Evolutionary conservation across 53 echinoderm and acorn worm genomes (phyloP).

Genomic region (Temnopleurus reevesii): DNA sequence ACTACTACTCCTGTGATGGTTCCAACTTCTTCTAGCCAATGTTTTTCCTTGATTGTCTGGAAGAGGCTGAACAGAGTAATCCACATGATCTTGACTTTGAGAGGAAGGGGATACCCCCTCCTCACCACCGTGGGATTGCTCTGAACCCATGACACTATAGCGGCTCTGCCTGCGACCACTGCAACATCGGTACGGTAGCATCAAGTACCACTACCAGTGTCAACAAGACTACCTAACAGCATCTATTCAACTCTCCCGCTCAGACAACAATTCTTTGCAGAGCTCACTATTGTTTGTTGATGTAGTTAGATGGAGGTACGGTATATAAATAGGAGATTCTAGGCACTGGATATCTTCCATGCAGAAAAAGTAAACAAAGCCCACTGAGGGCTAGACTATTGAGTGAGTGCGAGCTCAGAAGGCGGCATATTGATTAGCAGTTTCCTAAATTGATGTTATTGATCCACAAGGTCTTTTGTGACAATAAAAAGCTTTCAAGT

Average conservation of each 20-base stretch:
- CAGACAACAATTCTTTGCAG: constrained; percentile 13
- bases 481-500: not conserved
- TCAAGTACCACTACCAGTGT: not conserved
- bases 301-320: constrained; percentile 18
- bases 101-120: constrained; percentile 32
- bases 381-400: not conserved
- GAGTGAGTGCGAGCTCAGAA: not conserved
- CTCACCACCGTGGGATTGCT: not conserved
- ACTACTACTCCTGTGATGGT: constrained; percentile 34
- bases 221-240: not conserved
- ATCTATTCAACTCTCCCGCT: constrained; percentile 7
- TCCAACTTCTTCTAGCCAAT: not conserved
- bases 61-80: not conserved
- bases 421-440: constrained; percentile 53
- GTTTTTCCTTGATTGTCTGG: not conserved
- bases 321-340: not conserved
- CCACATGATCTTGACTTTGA: not conserved
- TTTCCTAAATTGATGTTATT: not conserved
- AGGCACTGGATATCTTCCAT: not conserved
- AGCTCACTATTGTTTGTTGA: not conserved
- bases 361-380: not conserved
- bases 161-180: constrained; percentile 5
- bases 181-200: not conserved
- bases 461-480: constrained; percentile 27
- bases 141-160: constrained; percentile 15